Evolutionary conservation across 1,140 invertebrate genomes (phyloP).

Genomic region (Ditylenchus dipsaci): DNA sequence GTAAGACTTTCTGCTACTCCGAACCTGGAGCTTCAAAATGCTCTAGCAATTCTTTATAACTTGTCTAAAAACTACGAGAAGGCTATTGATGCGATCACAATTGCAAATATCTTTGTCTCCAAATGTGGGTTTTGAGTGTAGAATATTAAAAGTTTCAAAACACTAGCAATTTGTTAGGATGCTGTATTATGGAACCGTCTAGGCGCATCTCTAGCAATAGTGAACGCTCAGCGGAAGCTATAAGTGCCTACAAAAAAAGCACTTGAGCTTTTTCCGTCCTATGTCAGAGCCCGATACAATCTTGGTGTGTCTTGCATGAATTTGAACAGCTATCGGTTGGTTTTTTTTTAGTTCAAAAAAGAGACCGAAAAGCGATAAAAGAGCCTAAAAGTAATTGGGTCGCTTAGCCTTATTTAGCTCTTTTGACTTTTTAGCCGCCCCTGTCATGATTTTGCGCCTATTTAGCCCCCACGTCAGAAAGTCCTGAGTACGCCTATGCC

Average conservation of each 20-base stretch:
- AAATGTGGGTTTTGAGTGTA: slow-evolving; percentile 62
- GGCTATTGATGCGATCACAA: slow-evolving; percentile 88
- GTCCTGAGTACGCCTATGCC: too few relatives aligned
- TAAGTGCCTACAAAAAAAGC: slow-evolving; percentile 84
- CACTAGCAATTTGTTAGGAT: slow-evolving; percentile 66
- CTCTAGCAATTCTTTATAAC: slow-evolving; percentile 89
- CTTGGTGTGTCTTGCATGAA: slow-evolving; percentile 96
- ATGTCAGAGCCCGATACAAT: slow-evolving; percentile 92
- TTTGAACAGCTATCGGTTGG: slow-evolving; percentile 79
- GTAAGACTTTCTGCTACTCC: slow-evolving; percentile 62
- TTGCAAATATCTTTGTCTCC: slow-evolving; percentile 77
- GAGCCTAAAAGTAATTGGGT: too few relatives aligned
- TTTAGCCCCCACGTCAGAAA: neutral
- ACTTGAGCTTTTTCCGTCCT: slow-evolving; percentile 83
- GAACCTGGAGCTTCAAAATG: slow-evolving; percentile 81
- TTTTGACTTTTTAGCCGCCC: too few relatives aligned
- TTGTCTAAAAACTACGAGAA: slow-evolving; percentile 87
- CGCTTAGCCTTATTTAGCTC: too few relatives aligned
- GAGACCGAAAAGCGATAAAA: too few relatives aligned
- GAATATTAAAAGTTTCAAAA: slow-evolving; percentile 5
- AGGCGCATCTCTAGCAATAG: slow-evolving; percentile 95
- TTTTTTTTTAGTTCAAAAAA: too few relatives aligned
- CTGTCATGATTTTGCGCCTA: too few relatives aligned
- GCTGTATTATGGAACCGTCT: slow-evolving; percentile 91
- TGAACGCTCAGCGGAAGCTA: slow-evolving; percentile 84